phyloP scores from a whole-genome alignment of 2,113 vertebrate species.

The Chamaetylas fuelleborni region DNA sequence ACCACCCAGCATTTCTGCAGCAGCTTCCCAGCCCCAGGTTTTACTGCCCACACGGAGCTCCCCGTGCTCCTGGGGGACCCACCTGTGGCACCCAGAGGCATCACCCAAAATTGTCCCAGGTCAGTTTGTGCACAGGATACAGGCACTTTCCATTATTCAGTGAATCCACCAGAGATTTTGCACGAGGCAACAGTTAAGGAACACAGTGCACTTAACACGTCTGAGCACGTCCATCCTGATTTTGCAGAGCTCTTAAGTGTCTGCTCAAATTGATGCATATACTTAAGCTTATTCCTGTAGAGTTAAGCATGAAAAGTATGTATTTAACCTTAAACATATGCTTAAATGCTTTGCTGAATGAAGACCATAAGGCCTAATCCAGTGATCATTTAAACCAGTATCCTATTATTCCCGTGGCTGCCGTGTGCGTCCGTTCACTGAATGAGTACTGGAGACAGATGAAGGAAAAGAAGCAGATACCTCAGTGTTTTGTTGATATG shows the following conservation, averaged over 20 bases:
- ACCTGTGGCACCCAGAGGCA: neutral
- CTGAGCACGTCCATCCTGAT: slow-evolving; percentile 56
- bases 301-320: slow-evolving; percentile 60
- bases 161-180: neutral
- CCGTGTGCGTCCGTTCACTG: neutral
- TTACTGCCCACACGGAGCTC: neutral
- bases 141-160: neutral
- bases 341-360: slow-evolving; percentile 65
- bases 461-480: neutral
- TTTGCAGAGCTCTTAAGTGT: slow-evolving; percentile 61
- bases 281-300: slow-evolving; percentile 63
- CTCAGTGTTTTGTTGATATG: neutral
- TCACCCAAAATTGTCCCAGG: neutral
- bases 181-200: slow-evolving; percentile 30
- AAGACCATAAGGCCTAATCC: slow-evolving; percentile 67
- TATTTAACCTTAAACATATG: slow-evolving; percentile 69
- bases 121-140: neutral
- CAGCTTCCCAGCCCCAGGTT: neutral
- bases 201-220: slow-evolving; percentile 19
- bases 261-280: slow-evolving; percentile 63
- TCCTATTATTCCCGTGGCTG: slow-evolving; percentile 30
- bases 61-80: neutral
- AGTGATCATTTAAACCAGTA: slow-evolving; percentile 58
- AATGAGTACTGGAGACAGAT: neutral
- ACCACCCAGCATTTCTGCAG: neutral